A percentile compares a stretch with the other conserved stretches of the same genome.
phyloP scores from a whole-genome alignment of 2,113 vertebrate species.

The Corythoichthys haematopterus region DNA sequence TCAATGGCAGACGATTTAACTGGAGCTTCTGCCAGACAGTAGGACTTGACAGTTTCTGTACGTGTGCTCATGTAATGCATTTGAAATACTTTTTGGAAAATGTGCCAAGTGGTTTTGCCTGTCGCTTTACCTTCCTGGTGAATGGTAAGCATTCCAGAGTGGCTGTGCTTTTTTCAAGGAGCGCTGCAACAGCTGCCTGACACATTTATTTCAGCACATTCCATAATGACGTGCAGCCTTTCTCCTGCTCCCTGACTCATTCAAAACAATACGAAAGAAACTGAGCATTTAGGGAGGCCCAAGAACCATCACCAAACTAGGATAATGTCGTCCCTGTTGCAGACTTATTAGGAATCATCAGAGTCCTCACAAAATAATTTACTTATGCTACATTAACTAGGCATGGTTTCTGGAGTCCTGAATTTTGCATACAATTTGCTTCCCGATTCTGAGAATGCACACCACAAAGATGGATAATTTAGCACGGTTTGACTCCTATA shows the following conservation, averaged over 20 bases:
- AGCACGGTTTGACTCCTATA: slow-evolving; percentile 1
- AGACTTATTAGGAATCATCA: not conserved
- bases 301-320: not conserved
- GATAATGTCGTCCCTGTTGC: not conserved
- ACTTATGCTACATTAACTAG: too few species aligned
- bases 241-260: not conserved
- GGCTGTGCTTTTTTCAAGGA: not conserved
- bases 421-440: not conserved
- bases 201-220: slow-evolving; percentile 1
- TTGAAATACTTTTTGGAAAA: too few species aligned
- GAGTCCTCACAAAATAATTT: too few species aligned
- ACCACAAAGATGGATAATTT: not conserved
- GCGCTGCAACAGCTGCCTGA: not conserved
- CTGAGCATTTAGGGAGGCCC: not conserved
- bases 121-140: not conserved
- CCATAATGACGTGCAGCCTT: not conserved
- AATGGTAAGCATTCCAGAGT: not conserved
- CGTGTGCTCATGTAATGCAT: too few species aligned
- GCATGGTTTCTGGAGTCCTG: not conserved
- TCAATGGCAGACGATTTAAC: too few species aligned
- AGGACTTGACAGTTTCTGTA: too few species aligned
- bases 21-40: too few species aligned
- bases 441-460: slow-evolving; percentile 1
- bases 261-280: not conserved
- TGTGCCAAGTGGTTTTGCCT: too few species aligned